phyloP scores from a whole-genome alignment of 2,888 invertebrate species.

The Hypomecis atomaria region DNA sequence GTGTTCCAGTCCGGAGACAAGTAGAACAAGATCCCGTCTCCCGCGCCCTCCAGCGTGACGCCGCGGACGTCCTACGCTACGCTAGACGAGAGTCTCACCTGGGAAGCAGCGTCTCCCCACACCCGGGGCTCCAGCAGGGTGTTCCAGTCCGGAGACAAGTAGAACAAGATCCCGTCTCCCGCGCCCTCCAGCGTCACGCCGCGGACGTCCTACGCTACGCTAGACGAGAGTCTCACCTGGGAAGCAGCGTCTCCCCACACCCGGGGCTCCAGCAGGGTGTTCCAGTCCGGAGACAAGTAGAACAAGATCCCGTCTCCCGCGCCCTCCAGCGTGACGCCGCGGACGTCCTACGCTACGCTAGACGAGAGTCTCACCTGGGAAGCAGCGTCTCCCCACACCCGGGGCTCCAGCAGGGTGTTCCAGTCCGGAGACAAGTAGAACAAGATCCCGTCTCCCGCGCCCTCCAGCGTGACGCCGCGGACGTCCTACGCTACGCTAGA shows the following conservation, averaged over 20 bases:
- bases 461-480: slow-evolving; percentile 87
- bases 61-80: slow-evolving; percentile 76
- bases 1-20: slow-evolving; percentile 89
- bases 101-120: slow-evolving; percentile 93
- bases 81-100: slow-evolving; percentile 54
- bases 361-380: slow-evolving; percentile 79
- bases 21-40: slow-evolving; percentile 89
- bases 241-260: slow-evolving; percentile 94
- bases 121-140: slow-evolving; percentile 87
- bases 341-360: slow-evolving; percentile 51
- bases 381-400: slow-evolving; percentile 93
- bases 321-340: slow-evolving; percentile 88
- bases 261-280: slow-evolving; percentile 85
- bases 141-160: slow-evolving; percentile 89
- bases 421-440: slow-evolving; percentile 91
- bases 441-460: slow-evolving; percentile 88
- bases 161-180: slow-evolving; percentile 88
- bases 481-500: slow-evolving; percentile 47
- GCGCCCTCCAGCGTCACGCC: slow-evolving; percentile 89
- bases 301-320: slow-evolving; percentile 89
- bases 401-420: slow-evolving; percentile 85
- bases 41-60: slow-evolving; percentile 88
- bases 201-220: slow-evolving; percentile 60
- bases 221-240: slow-evolving; percentile 66
- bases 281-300: slow-evolving; percentile 90